These are phyloP conservation scores for Aleiodes leptofemur DNA, from an alignment of 2,888 invertebrate species.

Conservation along the genomic window DNA sequence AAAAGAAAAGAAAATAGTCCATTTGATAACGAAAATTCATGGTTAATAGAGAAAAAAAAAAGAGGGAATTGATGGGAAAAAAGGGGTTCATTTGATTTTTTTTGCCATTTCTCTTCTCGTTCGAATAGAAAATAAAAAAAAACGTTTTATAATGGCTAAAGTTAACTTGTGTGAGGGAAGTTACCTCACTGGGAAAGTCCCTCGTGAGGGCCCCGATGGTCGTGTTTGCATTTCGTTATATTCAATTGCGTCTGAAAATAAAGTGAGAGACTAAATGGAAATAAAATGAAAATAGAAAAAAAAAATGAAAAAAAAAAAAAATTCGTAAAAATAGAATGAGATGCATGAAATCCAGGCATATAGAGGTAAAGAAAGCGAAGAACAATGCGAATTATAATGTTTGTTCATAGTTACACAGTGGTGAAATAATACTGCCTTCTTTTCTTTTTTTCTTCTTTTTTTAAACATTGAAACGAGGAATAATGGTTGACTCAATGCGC, in stretches of 20 bases:
- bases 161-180: slow-evolving; percentile 43
- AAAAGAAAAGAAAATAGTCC: not conserved
- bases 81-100: not conserved
- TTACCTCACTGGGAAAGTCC: slow-evolving; percentile 43
- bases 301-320: slow-evolving; percentile 42
- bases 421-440: slow-evolving; percentile 39
- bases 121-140: slow-evolving; percentile 37
- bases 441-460: slow-evolving; percentile 44
- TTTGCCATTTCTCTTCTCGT: slow-evolving; percentile 27
- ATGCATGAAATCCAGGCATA: slow-evolving; percentile 19
- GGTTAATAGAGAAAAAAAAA: not conserved
- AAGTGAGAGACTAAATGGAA: slow-evolving; percentile 45
- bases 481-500: slow-evolving; percentile 34
- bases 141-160: slow-evolving; percentile 39
- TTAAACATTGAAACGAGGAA: not conserved
- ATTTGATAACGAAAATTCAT: not conserved
- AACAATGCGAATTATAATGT: slow-evolving; percentile 74
- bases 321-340: slow-evolving; percentile 56
- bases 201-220: slow-evolving; percentile 42
- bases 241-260: slow-evolving; percentile 68
- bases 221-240: slow-evolving; percentile 75
- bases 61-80: not conserved
- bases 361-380: slow-evolving; percentile 52
- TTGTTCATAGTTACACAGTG: slow-evolving; percentile 65
- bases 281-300: not conserved